Conservation (phyloP, 2,113 vertebrate genomes). For the Guaruba guarouba region DNA sequence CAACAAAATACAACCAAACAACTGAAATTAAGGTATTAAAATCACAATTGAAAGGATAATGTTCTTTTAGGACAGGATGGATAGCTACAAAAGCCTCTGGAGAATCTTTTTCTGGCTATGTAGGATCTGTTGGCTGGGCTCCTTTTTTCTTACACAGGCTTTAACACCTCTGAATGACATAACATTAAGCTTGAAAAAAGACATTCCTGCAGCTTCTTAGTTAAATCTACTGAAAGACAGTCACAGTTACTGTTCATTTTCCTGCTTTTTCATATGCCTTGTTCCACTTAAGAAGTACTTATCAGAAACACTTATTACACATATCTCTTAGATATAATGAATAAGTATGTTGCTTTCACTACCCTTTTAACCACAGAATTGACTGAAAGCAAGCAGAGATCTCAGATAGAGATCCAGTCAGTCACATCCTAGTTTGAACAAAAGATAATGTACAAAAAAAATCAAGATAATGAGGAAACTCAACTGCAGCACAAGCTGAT, state of each 20-base stretch:
- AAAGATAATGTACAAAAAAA: neutral
- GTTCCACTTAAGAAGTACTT: neutral
- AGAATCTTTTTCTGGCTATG: neutral
- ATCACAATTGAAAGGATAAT: neutral
- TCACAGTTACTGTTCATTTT: neutral
- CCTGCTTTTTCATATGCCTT: neutral
- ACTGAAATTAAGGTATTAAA: neutral
- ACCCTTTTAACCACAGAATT: slow-evolving; percentile 13
- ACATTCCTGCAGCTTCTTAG: neutral
- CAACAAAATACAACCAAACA: neutral
- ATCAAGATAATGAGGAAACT: slow-evolving; percentile 32
- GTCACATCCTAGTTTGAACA: slow-evolving; percentile 1
- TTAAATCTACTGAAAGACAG: neutral
- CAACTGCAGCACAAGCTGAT: neutral
- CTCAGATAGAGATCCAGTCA: slow-evolving; percentile 20
- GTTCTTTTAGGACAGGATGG: neutral
- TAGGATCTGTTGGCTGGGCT: neutral
- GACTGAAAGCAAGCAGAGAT: slow-evolving; percentile 18
- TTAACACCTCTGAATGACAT: neutral
- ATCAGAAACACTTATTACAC: slow-evolving; percentile 8
- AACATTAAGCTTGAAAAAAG: neutral
- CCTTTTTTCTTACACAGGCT: neutral
- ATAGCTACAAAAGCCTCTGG: neutral
- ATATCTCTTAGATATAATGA: slow-evolving; percentile 28
- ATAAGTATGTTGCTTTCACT: neutral